These are phyloP conservation scores for Ptiloglossa arizonensis DNA, from an alignment of 1,140 invertebrate genomes.

Conservation along the genomic window DNA sequence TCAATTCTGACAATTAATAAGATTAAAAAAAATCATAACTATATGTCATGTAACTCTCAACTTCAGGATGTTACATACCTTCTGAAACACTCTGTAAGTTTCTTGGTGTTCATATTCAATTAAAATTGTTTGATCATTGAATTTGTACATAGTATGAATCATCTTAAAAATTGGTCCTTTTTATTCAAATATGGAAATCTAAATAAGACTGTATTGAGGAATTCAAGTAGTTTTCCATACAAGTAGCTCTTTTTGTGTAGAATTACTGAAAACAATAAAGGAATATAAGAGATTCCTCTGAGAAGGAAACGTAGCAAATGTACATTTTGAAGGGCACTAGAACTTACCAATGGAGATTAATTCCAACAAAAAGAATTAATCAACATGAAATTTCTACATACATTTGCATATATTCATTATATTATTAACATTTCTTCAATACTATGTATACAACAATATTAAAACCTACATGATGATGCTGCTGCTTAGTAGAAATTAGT, in stretches of 20 bases:
- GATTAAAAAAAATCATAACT: conserved; percentile 16
- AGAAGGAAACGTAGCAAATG: conserved; percentile 14
- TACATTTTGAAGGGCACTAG: too few relatives aligned
- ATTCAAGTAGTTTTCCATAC: conserved; percentile 27
- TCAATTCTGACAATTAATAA: conserved; percentile 29
- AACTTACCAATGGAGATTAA: too few relatives aligned
- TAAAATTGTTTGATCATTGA: conserved; percentile 26
- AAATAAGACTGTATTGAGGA: conserved; percentile 31
- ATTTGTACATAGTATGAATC: conserved; percentile 25
- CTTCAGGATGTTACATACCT: conserved; percentile 44
- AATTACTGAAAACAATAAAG: conserved; percentile 47
- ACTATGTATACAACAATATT: too few relatives aligned
- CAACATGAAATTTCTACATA: too few relatives aligned
- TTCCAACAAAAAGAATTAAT: too few relatives aligned
- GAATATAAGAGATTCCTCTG: conserved; percentile 33
- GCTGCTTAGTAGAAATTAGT: too few relatives aligned
- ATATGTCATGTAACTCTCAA: conserved; percentile 24
- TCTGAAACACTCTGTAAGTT: conserved; percentile 29
- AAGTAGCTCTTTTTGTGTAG: conserved; percentile 35
- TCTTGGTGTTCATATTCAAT: conserved; percentile 29
- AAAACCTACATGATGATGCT: too few relatives aligned
- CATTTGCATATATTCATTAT: too few relatives aligned
- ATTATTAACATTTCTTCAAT: too few relatives aligned
- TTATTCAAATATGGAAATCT: conserved; percentile 7
- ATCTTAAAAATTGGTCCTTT: conserved; percentile 19